Base-by-base conservation (phyloP, 2,888 invertebrate genomes). In the Pyrgus malvae region DNA sequence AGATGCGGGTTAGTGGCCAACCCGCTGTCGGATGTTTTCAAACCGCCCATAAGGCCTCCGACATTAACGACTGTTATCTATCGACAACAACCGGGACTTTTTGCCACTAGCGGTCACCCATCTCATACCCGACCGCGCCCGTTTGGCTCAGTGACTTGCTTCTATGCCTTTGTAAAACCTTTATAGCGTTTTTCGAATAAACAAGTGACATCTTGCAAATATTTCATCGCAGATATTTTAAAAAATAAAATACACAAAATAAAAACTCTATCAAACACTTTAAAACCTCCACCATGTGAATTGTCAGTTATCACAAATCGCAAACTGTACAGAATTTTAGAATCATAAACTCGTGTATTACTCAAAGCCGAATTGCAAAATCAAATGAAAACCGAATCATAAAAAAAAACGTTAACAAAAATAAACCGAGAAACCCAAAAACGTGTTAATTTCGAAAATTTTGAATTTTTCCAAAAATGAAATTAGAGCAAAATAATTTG, bases 391-490 rank as follows among this genome's bases (percentile, higher is more conserved):
- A 50, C 23, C 27, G 29, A 57, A 54, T 25, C 1, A 38, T 3
- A 45, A 8, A 56, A 61, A 27, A 48, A 35, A 27, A 48, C 5
- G 45, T 38, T 41, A 56, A 48, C 40, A 40, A 44, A 62, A 33
- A n/a, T n/a, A 16, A 56, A 53, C 55, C 59, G 55, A 44, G 42
- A 53, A 50, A 60, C 60, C 61, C 60, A 58, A 58, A 48, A 59
- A 56, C 55, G 48, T 54, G 57, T 65, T 60, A 61, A 67, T 57
- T 54, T 62, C 37, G 40, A 54, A 60, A n/a, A n/a, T n/a, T n/a
- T n/a, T n/a, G n/a, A n/a, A n/a, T n/a, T n/a, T n/a, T n/a, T n/a
- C n/a, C n/a, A n/a, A n/a, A n/a, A n/a, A n/a, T n/a, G n/a, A n/a
- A n/a, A n/a, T n/a, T n/a, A 65, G 61, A 61, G 64, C 40, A 64